A percentile compares a stretch with the other conserved stretches of the same genome.
phyloP scores from a whole-genome alignment of 2,797 vertebrate species.

The Novumbra hubbsi region DNA sequence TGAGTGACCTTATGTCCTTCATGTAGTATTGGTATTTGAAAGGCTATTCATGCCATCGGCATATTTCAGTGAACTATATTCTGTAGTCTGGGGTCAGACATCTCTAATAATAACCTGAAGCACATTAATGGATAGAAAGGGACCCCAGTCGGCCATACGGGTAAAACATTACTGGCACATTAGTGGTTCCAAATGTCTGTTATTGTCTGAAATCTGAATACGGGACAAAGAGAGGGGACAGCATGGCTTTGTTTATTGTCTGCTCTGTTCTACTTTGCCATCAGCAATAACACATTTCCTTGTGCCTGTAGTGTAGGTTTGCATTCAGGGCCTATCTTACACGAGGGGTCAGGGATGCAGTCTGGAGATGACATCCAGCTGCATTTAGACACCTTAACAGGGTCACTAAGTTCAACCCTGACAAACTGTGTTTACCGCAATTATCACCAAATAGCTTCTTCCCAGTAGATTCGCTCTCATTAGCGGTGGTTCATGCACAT shows the following conservation, averaged over 20 bases:
- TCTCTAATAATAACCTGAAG: not conserved
- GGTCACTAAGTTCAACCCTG: constrained; percentile 37
- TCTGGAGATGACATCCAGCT: constrained; percentile 12
- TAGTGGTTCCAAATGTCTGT: not conserved
- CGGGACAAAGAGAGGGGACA: not conserved
- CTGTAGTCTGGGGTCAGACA: not conserved
- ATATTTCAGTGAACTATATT: not conserved
- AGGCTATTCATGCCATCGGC: not conserved
- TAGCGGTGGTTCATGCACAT: constrained; percentile 46
- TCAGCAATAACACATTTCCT: constrained; percentile 5
- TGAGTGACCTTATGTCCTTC: not conserved
- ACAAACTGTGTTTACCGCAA: constrained; percentile 57
- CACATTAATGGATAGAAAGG: not conserved
- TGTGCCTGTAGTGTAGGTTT: constrained; percentile 10
- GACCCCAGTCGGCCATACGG: not conserved
- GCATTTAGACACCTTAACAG: constrained; percentile 36
- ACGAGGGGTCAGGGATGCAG: constrained; percentile 15
- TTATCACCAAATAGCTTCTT: constrained; percentile 54
- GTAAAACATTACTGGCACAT: not conserved
- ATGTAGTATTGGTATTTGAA: too few relatives aligned
- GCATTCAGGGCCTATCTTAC: not conserved
- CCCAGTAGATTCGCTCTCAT: constrained; percentile 63
- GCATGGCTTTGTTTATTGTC: not conserved
- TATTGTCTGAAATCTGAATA: not conserved
- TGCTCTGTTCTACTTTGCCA: not conserved